These are phyloP conservation scores for Himalopsyche kuldschensis DNA, from an alignment of 2,888 invertebrate species.

Conservation along the genomic window DNA sequence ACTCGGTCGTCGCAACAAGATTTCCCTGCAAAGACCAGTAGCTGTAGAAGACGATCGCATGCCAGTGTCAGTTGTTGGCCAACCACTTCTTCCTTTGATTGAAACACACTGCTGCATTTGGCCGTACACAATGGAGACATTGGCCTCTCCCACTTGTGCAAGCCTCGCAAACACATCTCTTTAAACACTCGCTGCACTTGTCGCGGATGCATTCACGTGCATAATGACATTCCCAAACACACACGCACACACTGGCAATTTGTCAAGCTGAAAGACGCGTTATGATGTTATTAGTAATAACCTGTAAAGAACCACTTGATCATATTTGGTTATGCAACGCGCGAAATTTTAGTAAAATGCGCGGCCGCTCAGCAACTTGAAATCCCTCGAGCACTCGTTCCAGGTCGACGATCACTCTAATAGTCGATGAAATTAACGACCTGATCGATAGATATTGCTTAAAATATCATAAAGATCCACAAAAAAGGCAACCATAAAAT, in stretches of 20 bases:
- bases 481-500: no score
- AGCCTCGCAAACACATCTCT: background rate
- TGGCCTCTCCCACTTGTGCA: background rate
- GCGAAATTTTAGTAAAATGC: no score
- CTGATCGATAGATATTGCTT: no score
- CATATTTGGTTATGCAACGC: background rate
- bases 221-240: conserved; percentile 10
- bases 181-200: conserved; percentile 1
- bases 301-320: background rate
- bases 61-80: background rate
- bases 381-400: no score
- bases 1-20: background rate
- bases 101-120: background rate
- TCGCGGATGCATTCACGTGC: conserved; percentile 7
- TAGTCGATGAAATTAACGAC: no score
- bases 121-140: background rate
- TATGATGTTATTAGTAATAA: background rate
- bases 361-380: no score
- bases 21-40: background rate
- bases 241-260: background rate
- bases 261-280: background rate
- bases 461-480: no score
- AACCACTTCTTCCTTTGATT: background rate
- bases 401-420: no score
- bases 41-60: background rate